Conservation (phyloP, 2,797 vertebrate species). For the Acrossocheilus wenchowensis region DNA sequence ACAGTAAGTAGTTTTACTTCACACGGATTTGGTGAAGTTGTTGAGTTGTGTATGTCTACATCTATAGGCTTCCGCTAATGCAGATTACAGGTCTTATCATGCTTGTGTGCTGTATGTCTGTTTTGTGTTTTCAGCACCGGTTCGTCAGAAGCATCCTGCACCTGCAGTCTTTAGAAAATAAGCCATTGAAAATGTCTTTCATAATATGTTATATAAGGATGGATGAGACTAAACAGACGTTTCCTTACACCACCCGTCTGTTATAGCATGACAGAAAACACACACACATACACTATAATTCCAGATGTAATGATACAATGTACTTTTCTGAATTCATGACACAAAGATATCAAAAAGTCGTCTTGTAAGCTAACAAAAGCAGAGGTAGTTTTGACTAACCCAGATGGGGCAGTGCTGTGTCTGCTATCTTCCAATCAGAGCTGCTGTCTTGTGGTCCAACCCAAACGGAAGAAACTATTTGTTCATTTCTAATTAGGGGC, state of each 20-base stretch:
- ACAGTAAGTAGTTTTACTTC: background rate
- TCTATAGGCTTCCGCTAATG: background rate
- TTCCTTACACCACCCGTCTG: conserved; percentile 52
- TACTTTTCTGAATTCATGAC: background rate
- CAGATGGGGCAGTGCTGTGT: conserved; percentile 9
- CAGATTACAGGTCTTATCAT: conserved; percentile 25
- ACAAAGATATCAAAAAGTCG: background rate
- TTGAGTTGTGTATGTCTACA: background rate
- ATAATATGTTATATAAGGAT: conserved; percentile 54
- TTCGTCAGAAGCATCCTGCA: conserved; percentile 45
- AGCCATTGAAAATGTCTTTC: conserved; percentile 49
- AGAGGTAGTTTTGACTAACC: background rate
- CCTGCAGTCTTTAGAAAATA: conserved; percentile 50
- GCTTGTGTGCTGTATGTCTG: conserved; percentile 21
- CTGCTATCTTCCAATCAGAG: conserved; percentile 55
- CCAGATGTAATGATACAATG: background rate
- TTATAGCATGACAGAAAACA: conserved; percentile 19
- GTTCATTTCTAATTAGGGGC: conserved; percentile 71
- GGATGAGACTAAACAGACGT: conserved; percentile 59
- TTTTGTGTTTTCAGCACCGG: conserved; percentile 14
- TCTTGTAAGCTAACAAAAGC: conserved; percentile 14
- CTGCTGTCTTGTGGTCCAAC: conserved; percentile 33
- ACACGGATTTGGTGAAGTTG: background rate
- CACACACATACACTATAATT: background rate
- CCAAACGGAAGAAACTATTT: conserved; percentile 61